Evolutionary conservation across 1,140 invertebrate genomes (phyloP).

Genomic region (Agrilus planipennis): DNA sequence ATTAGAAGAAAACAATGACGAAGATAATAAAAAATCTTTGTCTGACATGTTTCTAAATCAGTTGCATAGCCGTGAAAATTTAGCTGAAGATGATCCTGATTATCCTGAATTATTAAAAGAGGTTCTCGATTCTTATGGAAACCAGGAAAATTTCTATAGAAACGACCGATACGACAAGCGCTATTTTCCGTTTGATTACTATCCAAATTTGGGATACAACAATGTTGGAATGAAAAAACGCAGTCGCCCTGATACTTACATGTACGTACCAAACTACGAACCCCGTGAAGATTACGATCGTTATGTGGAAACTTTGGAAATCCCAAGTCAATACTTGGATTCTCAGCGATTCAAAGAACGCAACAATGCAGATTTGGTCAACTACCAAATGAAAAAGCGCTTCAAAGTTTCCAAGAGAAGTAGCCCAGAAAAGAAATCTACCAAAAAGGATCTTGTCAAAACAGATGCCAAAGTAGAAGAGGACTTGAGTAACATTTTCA

Average conservation of each 20-base stretch:
- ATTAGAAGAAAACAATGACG: constrained; percentile 25
- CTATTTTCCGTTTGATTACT: constrained; percentile 4
- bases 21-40: constrained; percentile 39
- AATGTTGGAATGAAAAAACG: constrained; percentile 25
- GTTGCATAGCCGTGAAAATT: too few species aligned
- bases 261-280: constrained; percentile 14
- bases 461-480: constrained; percentile 1
- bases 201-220: constrained; percentile 20
- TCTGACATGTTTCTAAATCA: constrained; percentile 1
- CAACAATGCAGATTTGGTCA: constrained; percentile 9
- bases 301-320: background rate
- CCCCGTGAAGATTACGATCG: constrained; percentile 14
- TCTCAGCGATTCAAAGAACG: constrained; percentile 8
- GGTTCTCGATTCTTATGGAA: background rate
- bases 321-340: constrained; percentile 4
- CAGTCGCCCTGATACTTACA: constrained; percentile 9
- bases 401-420: constrained; percentile 52
- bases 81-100: constrained; percentile 1
- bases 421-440: constrained; percentile 29
- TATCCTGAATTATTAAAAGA: background rate
- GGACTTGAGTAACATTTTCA: too few species aligned
- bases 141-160: constrained; percentile 1
- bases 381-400: constrained; percentile 33
- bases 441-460: constrained; percentile 4
- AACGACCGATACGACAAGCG: constrained; percentile 6